Conservation (phyloP, 2,888 invertebrate genomes). For the Tuta absoluta region DNA sequence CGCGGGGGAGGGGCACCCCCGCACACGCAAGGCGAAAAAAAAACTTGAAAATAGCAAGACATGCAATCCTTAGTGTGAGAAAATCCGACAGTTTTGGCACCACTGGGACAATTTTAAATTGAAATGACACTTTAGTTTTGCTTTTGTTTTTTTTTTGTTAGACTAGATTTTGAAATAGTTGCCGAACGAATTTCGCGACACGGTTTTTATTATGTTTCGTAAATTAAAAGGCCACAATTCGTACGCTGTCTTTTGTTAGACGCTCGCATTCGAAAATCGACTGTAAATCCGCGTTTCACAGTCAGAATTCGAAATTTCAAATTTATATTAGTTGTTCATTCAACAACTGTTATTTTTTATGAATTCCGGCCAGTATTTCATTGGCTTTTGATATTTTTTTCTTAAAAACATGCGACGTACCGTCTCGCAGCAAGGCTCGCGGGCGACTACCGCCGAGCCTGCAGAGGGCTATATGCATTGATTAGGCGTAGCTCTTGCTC, state of each 20-base stretch:
- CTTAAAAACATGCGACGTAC: conserved; percentile 45
- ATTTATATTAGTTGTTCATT: not conserved
- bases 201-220: conserved; percentile 37
- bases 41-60: conserved; percentile 30
- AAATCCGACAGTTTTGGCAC: conserved; percentile 5
- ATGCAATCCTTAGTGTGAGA: conserved; percentile 15
- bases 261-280: conserved; percentile 42
- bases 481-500: conserved; percentile 70
- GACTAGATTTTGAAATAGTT: conserved; percentile 29
- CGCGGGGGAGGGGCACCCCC: conserved; percentile 22
- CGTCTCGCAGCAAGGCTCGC: conserved; percentile 52
- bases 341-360: not conserved
- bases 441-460: conserved; percentile 63
- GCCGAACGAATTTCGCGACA: conserved; percentile 31
- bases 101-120: conserved; percentile 1
- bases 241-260: conserved; percentile 55
- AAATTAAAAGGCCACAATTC: conserved; percentile 51
- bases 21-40: conserved; percentile 28
- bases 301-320: conserved; percentile 36
- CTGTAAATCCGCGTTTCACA: conserved; percentile 34
- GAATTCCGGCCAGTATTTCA: conserved; percentile 29
- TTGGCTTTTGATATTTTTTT: conserved; percentile 44
- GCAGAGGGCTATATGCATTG: conserved; percentile 77
- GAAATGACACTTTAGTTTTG: conserved; percentile 16
- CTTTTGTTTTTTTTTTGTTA: conserved; percentile 20